Conservation (phyloP, 2,888 invertebrate species). For the Ormyrus thymus region DNA sequence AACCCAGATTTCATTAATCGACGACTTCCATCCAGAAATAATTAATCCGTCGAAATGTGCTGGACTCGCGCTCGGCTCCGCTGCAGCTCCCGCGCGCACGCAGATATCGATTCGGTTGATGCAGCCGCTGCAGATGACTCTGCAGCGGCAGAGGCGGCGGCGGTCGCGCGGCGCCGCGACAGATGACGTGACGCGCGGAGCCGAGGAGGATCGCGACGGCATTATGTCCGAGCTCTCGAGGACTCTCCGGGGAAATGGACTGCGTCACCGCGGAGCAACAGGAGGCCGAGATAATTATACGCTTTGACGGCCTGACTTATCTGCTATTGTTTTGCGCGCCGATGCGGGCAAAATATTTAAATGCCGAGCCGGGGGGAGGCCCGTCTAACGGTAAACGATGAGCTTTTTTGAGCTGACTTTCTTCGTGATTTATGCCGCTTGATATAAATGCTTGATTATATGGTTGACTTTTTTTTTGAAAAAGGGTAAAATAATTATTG, state of each 20-base stretch:
- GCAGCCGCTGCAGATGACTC: constrained; percentile 17
- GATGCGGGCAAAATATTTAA: background rate
- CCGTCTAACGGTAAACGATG: too few relatives aligned
- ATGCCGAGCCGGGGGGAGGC: too few relatives aligned
- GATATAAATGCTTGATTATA: too few relatives aligned
- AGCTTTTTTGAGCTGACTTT: too few relatives aligned
- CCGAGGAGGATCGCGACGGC: background rate
- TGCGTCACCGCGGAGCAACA: background rate
- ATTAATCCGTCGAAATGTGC: too few relatives aligned
- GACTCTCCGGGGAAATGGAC: background rate
- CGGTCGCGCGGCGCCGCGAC: background rate
- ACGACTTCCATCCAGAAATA: too few relatives aligned
- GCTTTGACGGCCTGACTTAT: constrained; percentile 1
- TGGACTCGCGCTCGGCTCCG: too few relatives aligned
- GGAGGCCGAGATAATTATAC: constrained; percentile 34
- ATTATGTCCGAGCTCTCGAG: constrained; percentile 2
- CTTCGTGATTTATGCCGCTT: too few relatives aligned
- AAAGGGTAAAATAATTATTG: too few relatives aligned
- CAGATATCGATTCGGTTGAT: background rate
- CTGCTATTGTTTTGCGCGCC: constrained; percentile 17
- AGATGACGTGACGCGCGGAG: constrained; percentile 8
- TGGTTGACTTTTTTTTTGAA: too few relatives aligned
- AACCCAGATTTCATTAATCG: too few relatives aligned
- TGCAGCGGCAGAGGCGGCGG: background rate
- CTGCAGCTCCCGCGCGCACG: too few relatives aligned